Conservation (phyloP, 1,140 invertebrate species). For the Ceratosolen fusciceps region DNA sequence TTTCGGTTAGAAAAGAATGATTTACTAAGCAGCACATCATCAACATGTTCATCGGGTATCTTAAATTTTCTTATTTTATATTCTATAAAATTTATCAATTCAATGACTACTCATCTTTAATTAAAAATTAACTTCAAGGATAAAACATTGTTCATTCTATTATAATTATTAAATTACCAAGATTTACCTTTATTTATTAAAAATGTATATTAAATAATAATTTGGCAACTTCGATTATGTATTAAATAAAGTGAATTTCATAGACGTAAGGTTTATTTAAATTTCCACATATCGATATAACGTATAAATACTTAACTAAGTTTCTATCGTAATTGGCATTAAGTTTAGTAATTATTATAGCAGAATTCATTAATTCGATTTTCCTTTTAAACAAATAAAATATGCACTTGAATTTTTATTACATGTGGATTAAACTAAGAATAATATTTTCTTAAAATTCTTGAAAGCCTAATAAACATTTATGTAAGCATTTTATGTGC, state of each 20-base stretch:
- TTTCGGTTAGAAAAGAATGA: conserved; percentile 4
- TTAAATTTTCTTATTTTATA: conserved; percentile 11
- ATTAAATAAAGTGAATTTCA: no score
- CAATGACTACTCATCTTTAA: neutral
- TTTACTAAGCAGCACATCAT: neutral
- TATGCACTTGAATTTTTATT: no score
- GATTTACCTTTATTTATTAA: neutral
- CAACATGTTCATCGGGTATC: neutral
- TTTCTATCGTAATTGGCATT: no score
- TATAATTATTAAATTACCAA: neutral
- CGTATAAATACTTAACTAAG: no score
- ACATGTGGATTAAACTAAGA: no score
- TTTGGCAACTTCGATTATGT: neutral
- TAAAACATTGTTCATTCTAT: neutral
- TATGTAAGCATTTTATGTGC: no score
- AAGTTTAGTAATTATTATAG: neutral
- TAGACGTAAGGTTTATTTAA: no score
- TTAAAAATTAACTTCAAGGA: neutral
- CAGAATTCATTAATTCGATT: no score
- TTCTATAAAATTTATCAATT: conserved; percentile 1
- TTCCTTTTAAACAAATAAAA: no score
- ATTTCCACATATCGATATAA: no score
- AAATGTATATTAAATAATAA: conserved; percentile 9
- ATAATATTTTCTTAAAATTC: no score
- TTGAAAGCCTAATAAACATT: no score